phyloP scores from a whole-genome alignment of 2,113 vertebrate species.

The Naja naja region DNA sequence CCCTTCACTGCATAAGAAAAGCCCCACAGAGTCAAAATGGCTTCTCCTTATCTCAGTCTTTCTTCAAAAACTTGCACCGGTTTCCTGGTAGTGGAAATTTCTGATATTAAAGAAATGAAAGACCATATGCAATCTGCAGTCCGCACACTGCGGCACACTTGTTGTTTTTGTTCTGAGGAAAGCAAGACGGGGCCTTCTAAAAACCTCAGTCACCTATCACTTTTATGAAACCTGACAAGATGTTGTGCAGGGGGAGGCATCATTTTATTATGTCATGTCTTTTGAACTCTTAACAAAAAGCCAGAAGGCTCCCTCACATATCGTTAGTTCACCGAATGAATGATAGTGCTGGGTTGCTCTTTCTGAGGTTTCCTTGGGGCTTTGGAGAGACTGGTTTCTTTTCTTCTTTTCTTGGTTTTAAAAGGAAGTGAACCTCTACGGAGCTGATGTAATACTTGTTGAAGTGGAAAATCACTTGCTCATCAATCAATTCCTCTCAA shows the following conservation, averaged over 20 bases:
- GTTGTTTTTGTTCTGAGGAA: slow-evolving; percentile 37
- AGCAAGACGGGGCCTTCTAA: slow-evolving; percentile 39
- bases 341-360: not conserved
- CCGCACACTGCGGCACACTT: slow-evolving; percentile 48
- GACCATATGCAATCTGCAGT: slow-evolving; percentile 22
- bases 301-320: not conserved
- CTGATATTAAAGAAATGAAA: slow-evolving; percentile 57
- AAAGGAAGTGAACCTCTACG: not conserved
- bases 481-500: not conserved
- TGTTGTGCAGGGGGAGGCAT: not conserved
- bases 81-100: slow-evolving; percentile 60
- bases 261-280: slow-evolving; percentile 11
- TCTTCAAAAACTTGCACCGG: slow-evolving; percentile 58
- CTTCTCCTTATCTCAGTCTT: slow-evolving; percentile 61
- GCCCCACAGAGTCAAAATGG: slow-evolving; percentile 43
- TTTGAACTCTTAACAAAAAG: slow-evolving; percentile 8
- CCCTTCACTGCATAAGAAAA: slow-evolving; percentile 37
- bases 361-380: not conserved
- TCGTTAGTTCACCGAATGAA: slow-evolving; percentile 17
- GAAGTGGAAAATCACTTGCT: not conserved
- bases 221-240: slow-evolving; percentile 13
- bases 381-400: not conserved
- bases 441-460: not conserved
- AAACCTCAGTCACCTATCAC: slow-evolving; percentile 45
- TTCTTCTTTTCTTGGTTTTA: slow-evolving; percentile 9